Evolutionary conservation across 2,113 vertebrate genomes (phyloP).

Genomic region (Halichoeres trimaculatus): DNA sequence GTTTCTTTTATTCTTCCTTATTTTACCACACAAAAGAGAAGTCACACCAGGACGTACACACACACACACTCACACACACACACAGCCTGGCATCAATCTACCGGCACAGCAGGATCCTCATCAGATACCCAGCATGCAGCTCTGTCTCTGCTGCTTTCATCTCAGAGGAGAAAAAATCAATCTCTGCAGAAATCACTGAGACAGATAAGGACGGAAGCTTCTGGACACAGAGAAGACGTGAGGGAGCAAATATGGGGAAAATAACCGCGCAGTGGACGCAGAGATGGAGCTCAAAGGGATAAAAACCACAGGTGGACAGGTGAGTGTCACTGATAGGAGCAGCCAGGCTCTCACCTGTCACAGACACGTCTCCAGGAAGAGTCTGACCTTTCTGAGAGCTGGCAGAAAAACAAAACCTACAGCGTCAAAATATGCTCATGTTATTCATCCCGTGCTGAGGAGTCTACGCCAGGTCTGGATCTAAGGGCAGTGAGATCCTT

Average conservation of each 20-base stretch:
- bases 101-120: slow-evolving; percentile 28
- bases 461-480: too few species aligned
- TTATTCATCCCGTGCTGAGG: too few species aligned
- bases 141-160: slow-evolving; percentile 24
- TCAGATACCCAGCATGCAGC: slow-evolving; percentile 33
- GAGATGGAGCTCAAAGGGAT: background rate
- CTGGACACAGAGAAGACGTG: background rate
- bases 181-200: background rate
- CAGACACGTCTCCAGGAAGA: background rate
- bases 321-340: background rate
- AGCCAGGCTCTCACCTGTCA: background rate
- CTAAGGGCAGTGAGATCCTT: too few species aligned
- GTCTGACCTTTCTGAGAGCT: slow-evolving; percentile 29
- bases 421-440: background rate
- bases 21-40: background rate
- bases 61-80: slow-evolving; percentile 6
- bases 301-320: slow-evolving; percentile 1
- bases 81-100: slow-evolving; percentile 10
- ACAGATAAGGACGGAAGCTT: background rate
- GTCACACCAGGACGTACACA: background rate
- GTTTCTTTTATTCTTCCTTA: background rate
- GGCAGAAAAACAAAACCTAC: background rate
- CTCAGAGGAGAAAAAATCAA: slow-evolving; percentile 25
- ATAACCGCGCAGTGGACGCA: background rate
- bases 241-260: background rate